Percentiles rank a stretch among this genome's conserved stretches.
These are phyloP conservation scores for Takifugu rubripes DNA, from an alignment of 2,797 vertebrate species.

Conservation along the genomic window DNA sequence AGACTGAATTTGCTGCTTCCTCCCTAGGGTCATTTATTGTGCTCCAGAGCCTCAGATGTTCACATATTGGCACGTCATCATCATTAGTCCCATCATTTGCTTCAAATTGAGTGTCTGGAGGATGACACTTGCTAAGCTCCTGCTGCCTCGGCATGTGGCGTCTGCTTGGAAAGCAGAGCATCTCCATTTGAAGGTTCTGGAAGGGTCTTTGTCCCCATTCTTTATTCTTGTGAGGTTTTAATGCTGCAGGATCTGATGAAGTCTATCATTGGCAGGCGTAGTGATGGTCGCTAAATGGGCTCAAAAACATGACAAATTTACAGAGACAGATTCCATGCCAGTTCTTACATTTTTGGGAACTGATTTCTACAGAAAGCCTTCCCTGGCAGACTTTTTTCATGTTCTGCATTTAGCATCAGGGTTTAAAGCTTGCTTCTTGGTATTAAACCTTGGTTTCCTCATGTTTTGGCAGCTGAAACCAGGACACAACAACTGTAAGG, in stretches of 20 bases:
- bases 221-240: conserved; percentile 52
- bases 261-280: conserved; percentile 60
- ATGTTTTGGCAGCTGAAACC: conserved; percentile 83
- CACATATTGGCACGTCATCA: conserved; percentile 50
- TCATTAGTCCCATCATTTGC: conserved; percentile 58
- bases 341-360: conserved; percentile 64
- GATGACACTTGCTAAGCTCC: conserved; percentile 75
- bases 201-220: conserved; percentile 60
- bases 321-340: conserved; percentile 60
- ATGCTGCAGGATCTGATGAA: conserved; percentile 71
- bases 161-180: conserved; percentile 62
- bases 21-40: conserved; percentile 61
- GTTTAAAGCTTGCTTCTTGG: conserved; percentile 35
- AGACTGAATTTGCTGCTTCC: conserved; percentile 39
- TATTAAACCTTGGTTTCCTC: conserved; percentile 37
- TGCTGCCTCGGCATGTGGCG: conserved; percentile 68
- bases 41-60: conserved; percentile 63
- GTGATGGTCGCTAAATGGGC: conserved; percentile 51
- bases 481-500: conserved; percentile 88
- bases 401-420: conserved; percentile 32
- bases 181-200: conserved; percentile 67
- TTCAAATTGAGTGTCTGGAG: conserved; percentile 60
- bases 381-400: conserved; percentile 19
- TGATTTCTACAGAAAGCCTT: conserved; percentile 38
- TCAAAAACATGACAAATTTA: conserved; percentile 67